Conservation (phyloP, 2,888 invertebrate species). For the Cremastinae sp. region DNA sequence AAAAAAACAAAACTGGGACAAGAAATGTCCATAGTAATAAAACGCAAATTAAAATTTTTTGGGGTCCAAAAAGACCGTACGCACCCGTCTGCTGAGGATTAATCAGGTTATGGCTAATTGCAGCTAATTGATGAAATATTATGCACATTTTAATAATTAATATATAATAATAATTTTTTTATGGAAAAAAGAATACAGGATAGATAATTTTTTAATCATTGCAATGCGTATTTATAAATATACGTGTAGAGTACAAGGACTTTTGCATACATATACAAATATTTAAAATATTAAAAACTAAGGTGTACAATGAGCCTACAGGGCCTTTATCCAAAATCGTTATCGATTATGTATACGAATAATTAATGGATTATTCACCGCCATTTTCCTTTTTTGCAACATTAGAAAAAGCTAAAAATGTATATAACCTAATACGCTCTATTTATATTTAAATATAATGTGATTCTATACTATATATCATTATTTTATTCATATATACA, state of each 20-base stretch:
- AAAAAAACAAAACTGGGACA: too few relatives aligned
- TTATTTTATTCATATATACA: constrained; percentile 19
- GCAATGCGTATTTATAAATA: constrained; percentile 80
- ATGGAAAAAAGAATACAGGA: constrained; percentile 7
- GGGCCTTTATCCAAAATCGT: constrained; percentile 73
- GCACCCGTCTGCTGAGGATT: too few relatives aligned
- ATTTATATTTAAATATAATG: constrained; percentile 51
- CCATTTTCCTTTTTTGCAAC: constrained; percentile 63
- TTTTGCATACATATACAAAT: constrained; percentile 78
- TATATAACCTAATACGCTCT: constrained; percentile 55
- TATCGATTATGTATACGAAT: constrained; percentile 58
- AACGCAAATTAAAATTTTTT: too few relatives aligned
- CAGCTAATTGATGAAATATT: too few relatives aligned
- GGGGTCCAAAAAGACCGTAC: too few relatives aligned
- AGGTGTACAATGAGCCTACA: constrained; percentile 70
- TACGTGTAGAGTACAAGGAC: constrained; percentile 76
- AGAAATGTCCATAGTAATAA: too few relatives aligned
- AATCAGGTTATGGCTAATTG: too few relatives aligned
- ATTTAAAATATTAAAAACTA: constrained; percentile 77
- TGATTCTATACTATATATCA: constrained; percentile 12
- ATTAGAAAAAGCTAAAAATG: constrained; percentile 68
- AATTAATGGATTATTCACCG: constrained; percentile 29
- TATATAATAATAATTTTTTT: constrained; percentile 6
- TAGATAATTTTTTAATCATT: constrained; percentile 68
- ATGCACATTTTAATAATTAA: too few relatives aligned